Base-by-base conservation (phyloP, 2,797 vertebrate species). In the Okamejei kenojei region DNA sequence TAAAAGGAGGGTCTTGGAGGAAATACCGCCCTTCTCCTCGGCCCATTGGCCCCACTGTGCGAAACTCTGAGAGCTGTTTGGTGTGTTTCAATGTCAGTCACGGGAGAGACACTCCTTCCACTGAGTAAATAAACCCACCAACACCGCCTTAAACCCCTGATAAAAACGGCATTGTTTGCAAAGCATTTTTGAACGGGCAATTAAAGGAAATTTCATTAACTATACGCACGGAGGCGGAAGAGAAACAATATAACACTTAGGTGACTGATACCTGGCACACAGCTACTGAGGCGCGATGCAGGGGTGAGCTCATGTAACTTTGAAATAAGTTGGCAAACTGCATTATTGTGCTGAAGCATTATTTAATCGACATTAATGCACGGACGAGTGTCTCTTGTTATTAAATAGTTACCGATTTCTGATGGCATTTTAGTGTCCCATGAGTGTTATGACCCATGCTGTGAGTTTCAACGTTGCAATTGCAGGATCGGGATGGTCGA, bases 1-100 rank as follows among this genome's bases (percentile, higher is more conserved):
- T 97, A 98, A 98, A 97, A 94, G 94, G 93, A 93, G 21, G 73
- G 61, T 63, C 93, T 98, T 97, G 94, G 92, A 65, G 97, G 97
- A 98, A 98, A 77, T 94, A 65, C 23, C 61, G 35, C 93, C 94
- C 93, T 32, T n/a, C 61, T 10, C 65, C n/a, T 35, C 84, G 8
- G 8, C 84, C 5, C 61, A 88, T 88, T 88, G 84, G 84, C 21
- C 15, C 7, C 0, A 63, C 63, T 3, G n/a, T 7, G 61, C 23
- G 63, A 32, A 68, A n/a, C 63, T 32, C 1, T 65, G 2, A 13
- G 6, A 35, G 61, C 7, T 9, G 84, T 68, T 68, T 68, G 84
- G 84, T 35, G 15, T 21, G 0, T 32, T 32, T 32, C 61, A 21
- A 7, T 21, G 84, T 88, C 84, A 32, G n/a, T 88, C 15, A 88